These are phyloP conservation scores for Calonectris borealis DNA, from an alignment of 2,113 vertebrate genomes.

Conservation along the genomic window DNA sequence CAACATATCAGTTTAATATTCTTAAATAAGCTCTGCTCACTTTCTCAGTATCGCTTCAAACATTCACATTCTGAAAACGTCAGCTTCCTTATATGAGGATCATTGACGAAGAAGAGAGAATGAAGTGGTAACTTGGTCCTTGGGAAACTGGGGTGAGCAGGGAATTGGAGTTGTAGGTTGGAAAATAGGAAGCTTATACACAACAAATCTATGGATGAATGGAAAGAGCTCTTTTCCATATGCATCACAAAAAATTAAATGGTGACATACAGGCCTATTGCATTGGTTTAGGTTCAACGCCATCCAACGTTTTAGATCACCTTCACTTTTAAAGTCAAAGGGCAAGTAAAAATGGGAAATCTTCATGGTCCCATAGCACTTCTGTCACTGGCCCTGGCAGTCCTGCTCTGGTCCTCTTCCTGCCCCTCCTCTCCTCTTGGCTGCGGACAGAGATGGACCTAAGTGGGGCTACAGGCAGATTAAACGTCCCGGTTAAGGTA, in stretches of 20 bases:
- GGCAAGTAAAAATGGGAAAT: not conserved
- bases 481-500: rapidly evolving
- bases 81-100: not conserved
- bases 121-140: not conserved
- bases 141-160: not conserved
- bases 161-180: not conserved
- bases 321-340: not conserved
- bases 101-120: not conserved
- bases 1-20: not conserved
- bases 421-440: no score
- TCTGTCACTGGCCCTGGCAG: no score
- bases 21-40: not conserved
- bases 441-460: rapidly evolving
- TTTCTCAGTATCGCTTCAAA: not conserved
- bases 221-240: not conserved
- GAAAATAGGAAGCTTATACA: not conserved
- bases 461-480: rapidly evolving
- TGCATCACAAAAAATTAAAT: not conserved
- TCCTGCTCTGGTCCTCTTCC: not conserved
- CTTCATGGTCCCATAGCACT: rapidly evolving
- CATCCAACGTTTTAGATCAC: not conserved
- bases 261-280: not conserved
- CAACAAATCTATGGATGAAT: not conserved
- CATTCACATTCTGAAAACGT: not conserved
- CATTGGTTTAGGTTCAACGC: not conserved